phyloP scores from a whole-genome alignment of 1,140 invertebrate genomes.

The Cotesia vestalis region DNA sequence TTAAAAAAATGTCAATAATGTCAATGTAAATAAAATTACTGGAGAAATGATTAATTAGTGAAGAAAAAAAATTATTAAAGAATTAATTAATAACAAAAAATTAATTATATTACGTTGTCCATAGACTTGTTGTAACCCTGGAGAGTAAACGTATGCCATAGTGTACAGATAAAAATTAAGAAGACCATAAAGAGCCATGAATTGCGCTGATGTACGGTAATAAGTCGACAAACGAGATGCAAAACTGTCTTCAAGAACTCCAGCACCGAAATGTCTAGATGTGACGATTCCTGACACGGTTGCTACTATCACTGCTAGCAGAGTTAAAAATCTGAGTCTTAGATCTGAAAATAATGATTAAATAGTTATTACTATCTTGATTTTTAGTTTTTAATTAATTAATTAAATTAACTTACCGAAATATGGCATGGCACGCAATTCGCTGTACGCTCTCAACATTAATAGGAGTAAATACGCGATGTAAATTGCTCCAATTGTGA shows the following conservation, averaged over 20 bases:
- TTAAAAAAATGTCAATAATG: too few species aligned
- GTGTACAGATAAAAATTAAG: conserved; percentile 94
- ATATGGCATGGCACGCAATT: conserved; percentile 95
- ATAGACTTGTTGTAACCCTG: conserved; percentile 80
- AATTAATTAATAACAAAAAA: background rate
- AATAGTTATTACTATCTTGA: conserved; percentile 4
- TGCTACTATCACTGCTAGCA: conserved; percentile 85
- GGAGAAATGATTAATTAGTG: background rate
- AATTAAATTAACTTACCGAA: conserved; percentile 77
- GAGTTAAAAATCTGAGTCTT: conserved; percentile 88
- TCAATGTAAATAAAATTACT: background rate
- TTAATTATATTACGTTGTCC: conserved; percentile 69
- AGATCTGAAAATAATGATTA: conserved; percentile 73
- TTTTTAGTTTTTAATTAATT: conserved; percentile 11
- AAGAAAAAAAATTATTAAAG: background rate
- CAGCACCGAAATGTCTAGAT: conserved; percentile 84
- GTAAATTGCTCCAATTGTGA: conserved; percentile 84
- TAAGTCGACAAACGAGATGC: conserved; percentile 85
- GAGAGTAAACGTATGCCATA: conserved; percentile 95
- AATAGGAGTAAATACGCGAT: conserved; percentile 85
- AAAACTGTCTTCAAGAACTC: conserved; percentile 92
- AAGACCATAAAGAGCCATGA: conserved; percentile 95
- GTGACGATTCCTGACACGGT: conserved; percentile 82
- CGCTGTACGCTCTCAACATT: conserved; percentile 89
- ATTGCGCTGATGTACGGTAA: conserved; percentile 90